Evolutionary conservation across 2,888 invertebrate species (phyloP), one percentile per base, ranked within the genome.

Genomic region (Mongoloraphidia duomilia): DNA sequence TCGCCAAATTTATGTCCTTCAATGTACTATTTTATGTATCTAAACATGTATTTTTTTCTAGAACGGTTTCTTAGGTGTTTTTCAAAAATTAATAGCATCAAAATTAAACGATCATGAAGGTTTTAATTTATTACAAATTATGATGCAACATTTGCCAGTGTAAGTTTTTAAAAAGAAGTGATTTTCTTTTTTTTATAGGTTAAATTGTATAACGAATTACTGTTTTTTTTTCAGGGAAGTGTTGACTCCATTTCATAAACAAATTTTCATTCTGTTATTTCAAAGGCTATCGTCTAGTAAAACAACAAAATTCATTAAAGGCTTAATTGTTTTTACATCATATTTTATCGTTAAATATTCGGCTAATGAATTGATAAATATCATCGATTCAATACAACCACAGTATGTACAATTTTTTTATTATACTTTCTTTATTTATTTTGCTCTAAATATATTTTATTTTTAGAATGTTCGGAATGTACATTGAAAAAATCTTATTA

Each of bases 71-170:
- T 71, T 98, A 41, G 97, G 96, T 2, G 87, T 96, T 9, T 97
- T 95, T 69, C 96, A 97, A 65, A 95, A 97, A 67, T 72, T 98
- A 61, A 88, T 97, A 53, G 89, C 94, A 0, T 95, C 95, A 0
- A 95, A 93, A 69, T 75, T 82, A 0, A 90, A 96, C 63, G 97
- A 98, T 66, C 93, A 94, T 60, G 93, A 97, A 67, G 97, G 96
- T 8, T 96, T 98, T 67, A 81, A 86, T 61, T 72, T 98, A 9
- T 77, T 98, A 56, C 88, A 91, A 62, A 80, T 81, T 42, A 77
- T 98, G 59, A 75, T 97, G 41, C 82, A 82, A 62, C 77, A 87
- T 62, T 83, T 92, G 61, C 85, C 91, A 54, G 72, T 76, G 81
- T 89, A 71, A 79, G 80, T 76, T 49, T 44, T 46, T 8, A 8